Evolutionary conservation across 2,797 vertebrate species (phyloP).

Genomic region (Scarus forsteni): DNA sequence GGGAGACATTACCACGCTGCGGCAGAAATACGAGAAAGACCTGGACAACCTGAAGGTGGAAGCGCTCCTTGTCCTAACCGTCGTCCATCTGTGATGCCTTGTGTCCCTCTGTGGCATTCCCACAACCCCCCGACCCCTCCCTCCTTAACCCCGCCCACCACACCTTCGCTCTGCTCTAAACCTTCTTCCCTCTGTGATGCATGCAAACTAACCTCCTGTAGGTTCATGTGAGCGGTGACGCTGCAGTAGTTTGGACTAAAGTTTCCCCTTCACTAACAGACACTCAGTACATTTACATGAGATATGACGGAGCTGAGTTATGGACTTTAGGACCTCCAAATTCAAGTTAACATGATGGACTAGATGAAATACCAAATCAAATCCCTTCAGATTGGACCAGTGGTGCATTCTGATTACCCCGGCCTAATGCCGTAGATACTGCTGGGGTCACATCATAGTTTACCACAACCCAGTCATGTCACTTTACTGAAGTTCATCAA

Average conservation of each 20-base stretch:
- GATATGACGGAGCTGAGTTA: no score
- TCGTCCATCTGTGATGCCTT: constrained; percentile 84
- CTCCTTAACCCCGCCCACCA: constrained; percentile 64
- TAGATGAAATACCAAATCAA: no score
- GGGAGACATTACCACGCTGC: constrained; percentile 76
- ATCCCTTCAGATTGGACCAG: no score
- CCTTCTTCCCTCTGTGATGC: constrained; percentile 73
- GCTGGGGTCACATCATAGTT: no score
- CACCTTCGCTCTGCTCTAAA: constrained; percentile 60
- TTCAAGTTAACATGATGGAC: no score
- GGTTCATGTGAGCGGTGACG: constrained; percentile 53
- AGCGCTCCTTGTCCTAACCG: constrained; percentile 82
- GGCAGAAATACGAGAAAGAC: constrained; percentile 88
- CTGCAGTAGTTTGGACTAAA: constrained; percentile 42
- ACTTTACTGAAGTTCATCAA: no score
- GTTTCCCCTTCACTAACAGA: background rate
- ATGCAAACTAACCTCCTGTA: constrained; percentile 79
- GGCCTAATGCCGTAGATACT: no score
- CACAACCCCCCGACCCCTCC: constrained; percentile 56
- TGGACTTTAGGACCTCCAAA: no score
- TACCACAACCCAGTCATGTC: no score
- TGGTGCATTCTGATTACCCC: no score
- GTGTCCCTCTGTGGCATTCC: constrained; percentile 84
- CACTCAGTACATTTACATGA: no score
- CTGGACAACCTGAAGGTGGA: constrained; percentile 90